Conservation (phyloP, 2,888 invertebrate genomes). For the Conops quadrifasciatus region DNA sequence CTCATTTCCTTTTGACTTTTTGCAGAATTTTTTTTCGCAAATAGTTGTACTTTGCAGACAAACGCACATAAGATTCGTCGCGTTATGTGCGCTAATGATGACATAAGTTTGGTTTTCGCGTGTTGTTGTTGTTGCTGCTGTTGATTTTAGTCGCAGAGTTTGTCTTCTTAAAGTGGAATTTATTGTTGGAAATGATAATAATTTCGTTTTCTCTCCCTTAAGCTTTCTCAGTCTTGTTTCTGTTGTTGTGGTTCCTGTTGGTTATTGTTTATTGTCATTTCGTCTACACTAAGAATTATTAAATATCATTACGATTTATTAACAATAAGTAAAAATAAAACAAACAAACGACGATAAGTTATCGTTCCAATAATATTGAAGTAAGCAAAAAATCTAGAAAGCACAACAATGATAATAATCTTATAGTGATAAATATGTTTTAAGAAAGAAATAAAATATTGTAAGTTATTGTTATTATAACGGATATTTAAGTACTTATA, state of each 20-base stretch:
- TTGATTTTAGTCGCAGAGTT: not conserved
- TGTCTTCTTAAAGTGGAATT: too few species aligned
- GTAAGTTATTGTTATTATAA: too few species aligned
- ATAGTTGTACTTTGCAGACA: conserved; percentile 25
- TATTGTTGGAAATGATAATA: too few species aligned
- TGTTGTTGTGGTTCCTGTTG: not conserved
- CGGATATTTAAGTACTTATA: too few species aligned
- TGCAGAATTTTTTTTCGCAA: conserved; percentile 6
- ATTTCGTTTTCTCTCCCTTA: too few species aligned
- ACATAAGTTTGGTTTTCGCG: conserved; percentile 19
- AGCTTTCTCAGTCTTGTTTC: conserved; percentile 1
- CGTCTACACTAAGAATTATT: not conserved
- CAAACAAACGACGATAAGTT: too few species aligned
- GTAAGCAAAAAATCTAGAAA: too few species aligned
- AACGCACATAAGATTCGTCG: conserved; percentile 22
- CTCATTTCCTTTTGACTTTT: not conserved
- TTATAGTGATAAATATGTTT: too few species aligned
- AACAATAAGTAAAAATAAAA: conserved; percentile 36
- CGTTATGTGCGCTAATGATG: conserved; percentile 28
- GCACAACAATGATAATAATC: too few species aligned
- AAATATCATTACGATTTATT: conserved; percentile 24
- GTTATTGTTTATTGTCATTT: conserved; percentile 29
- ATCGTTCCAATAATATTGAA: too few species aligned
- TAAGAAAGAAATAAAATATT: too few species aligned
- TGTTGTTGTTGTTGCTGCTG: conserved; percentile 19